Conservation (phyloP, 2,113 vertebrate species). For the Osmerus mordax region DNA sequence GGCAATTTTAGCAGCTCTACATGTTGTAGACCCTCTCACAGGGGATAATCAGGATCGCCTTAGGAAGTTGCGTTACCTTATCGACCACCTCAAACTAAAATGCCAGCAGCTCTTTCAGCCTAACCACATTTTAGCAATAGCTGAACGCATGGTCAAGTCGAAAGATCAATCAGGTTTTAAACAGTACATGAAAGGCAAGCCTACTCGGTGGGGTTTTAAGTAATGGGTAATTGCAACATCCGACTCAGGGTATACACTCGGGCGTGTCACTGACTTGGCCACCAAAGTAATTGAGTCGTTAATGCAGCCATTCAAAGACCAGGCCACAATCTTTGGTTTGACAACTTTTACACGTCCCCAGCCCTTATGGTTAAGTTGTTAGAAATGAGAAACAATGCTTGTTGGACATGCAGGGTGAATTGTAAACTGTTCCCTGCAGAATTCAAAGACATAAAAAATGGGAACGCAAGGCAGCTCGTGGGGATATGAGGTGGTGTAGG, state of each 20-base stretch:
- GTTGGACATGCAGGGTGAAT: not conserved
- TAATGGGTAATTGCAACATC: conserved; percentile 2
- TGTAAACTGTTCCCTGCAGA: not conserved
- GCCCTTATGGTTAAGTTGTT: not conserved
- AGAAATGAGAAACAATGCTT: not conserved
- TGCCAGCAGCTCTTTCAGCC: conserved; percentile 7
- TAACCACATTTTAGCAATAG: conserved; percentile 2
- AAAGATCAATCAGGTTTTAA: conserved; percentile 1
- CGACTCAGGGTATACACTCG: not conserved
- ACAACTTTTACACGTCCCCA: conserved; percentile 8
- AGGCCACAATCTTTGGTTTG: conserved; percentile 15
- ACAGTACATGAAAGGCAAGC: conserved; percentile 6
- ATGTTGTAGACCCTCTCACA: conserved; percentile 10
- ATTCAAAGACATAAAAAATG: not conserved
- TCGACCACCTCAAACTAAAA: conserved; percentile 3
- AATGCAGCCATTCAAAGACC: not conserved
- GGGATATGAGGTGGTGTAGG: conserved; percentile 9
- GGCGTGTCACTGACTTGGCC: not conserved
- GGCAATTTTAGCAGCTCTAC: conserved; percentile 2
- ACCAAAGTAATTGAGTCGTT: conserved; percentile 1
- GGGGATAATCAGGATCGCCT: conserved; percentile 6
- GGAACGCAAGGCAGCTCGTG: not conserved
- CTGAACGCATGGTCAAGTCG: conserved; percentile 5
- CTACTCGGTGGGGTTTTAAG: conserved; percentile 6
- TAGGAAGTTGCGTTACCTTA: not conserved